Conservation (phyloP, 2,113 vertebrate species). For the Centropus bengalensis region DNA sequence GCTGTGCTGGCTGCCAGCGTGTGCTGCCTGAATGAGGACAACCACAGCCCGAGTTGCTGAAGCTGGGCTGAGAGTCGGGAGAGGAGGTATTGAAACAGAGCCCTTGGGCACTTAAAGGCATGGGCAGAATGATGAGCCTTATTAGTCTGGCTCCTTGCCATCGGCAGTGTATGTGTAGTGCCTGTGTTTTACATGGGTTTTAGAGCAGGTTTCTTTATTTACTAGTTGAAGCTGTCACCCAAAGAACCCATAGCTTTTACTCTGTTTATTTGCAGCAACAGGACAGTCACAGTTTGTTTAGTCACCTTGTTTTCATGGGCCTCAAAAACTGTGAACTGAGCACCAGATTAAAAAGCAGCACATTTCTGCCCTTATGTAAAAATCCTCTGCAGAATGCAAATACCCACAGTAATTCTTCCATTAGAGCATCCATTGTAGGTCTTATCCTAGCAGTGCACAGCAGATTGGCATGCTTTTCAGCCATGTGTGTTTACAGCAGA, state of each 20-base stretch:
- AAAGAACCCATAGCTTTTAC: background rate
- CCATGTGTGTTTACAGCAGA: background rate
- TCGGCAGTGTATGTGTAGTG: fast-evolving
- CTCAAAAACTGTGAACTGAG: background rate
- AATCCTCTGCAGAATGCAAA: background rate
- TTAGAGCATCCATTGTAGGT: background rate
- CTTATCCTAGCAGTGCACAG: background rate
- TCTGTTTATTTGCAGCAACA: background rate
- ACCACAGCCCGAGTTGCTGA: background rate
- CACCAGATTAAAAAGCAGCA: background rate
- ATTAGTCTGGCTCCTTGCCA: fast-evolving
- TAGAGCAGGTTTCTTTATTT: background rate
- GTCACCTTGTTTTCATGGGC: background rate
- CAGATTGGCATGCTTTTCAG: background rate
- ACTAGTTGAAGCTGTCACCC: background rate
- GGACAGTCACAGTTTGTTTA: background rate
- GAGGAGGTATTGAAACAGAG: fast-evolving
- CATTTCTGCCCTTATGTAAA: background rate
- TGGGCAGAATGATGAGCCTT: fast-evolving
- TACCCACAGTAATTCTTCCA: background rate
- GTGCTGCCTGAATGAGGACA: background rate
- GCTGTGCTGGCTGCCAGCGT: background rate
- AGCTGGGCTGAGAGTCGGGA: fast-evolving
- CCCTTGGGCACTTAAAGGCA: fast-evolving
- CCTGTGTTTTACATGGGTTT: fast-evolving